Evolutionary conservation across 1,140 invertebrate genomes (phyloP), one percentile per base, ranked within the genome.

Genomic region (Ceratina japonica): DNA sequence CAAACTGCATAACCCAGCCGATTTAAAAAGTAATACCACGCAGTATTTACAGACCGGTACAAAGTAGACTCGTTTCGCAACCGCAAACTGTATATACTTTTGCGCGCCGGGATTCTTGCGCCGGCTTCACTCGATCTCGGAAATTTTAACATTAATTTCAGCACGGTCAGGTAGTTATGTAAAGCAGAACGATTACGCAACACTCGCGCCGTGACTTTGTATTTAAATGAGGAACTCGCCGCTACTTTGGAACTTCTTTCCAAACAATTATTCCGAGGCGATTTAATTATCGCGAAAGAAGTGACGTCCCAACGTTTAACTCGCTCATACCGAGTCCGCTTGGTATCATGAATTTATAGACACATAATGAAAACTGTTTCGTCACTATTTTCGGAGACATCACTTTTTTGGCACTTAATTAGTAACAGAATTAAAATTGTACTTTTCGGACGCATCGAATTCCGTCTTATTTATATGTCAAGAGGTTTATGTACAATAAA

Each of bases 161-260:
- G 54, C 49, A 56, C 27, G 31, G 4, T 10, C 61, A 12, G 15
- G 24, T 20, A 64, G 61, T 74, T 74, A 74, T 74, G 72, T 74
- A 74, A 74, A 74, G 49, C 61, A 24, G 49, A 74, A 20, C 51
- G 72, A 74, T 74, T 65, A 63, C 72, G 61, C 72, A 63, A 65
- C 61, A 65, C 61, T 56, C 27, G 61, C 62, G 49, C 27, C 61
- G 27, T 65, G 72, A 65, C 72, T 65, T 65, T 74, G 61, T 74
- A 56, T 74, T 74, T 74, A 65, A 74, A 74, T 56, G 72, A 37
- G 61, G 37, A 10, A 5, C 59, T 49, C 24, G 22, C 37, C 37
- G 51, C 37, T 64, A 49, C 18, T 51, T 12, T 44, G 10, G 27
- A 65, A 74, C 61, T 74, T 74, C 51, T 74, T 65, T 54, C 72